These are phyloP conservation scores for Chrysochloris asiatica DNA, from an alignment of 2,113 vertebrate genomes.

Conservation along the genomic window DNA sequence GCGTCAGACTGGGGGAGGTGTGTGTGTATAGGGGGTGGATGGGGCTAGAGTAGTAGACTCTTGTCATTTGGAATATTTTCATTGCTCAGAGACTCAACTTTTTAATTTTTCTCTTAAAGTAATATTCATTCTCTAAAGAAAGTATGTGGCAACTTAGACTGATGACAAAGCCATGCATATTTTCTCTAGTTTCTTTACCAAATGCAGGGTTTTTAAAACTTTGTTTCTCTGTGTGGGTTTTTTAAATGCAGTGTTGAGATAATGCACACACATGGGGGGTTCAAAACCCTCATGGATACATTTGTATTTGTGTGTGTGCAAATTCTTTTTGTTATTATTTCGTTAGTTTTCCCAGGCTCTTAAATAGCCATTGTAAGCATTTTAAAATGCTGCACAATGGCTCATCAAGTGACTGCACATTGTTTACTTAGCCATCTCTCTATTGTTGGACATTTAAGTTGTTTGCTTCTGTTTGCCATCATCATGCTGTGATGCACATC, in stretches of 20 bases:
- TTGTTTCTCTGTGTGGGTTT: not conserved
- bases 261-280: too few relatives aligned
- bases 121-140: conserved; percentile 8
- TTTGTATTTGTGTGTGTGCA: not conserved
- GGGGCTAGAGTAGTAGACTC: not conserved
- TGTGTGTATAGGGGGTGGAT: too few relatives aligned
- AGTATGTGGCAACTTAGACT: conserved; percentile 1
- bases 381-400: conserved; percentile 12
- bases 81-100: not conserved
- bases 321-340: not conserved
- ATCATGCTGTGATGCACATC: not conserved
- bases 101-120: conserved; percentile 37
- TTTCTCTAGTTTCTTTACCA: conserved; percentile 58
- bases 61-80: conserved; percentile 52
- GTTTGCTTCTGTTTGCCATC: conserved; percentile 45
- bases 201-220: conserved; percentile 34
- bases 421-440: not conserved
- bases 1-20: not conserved
- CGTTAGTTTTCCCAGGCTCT: not conserved
- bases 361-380: conserved; percentile 23
- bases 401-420: not conserved
- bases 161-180: conserved; percentile 23
- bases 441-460: conserved; percentile 12
- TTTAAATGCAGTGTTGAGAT: not conserved
- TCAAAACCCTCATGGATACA: too few relatives aligned